phyloP scores from a whole-genome alignment of 2,888 invertebrate species.

The Ferdinandea cuprea region DNA sequence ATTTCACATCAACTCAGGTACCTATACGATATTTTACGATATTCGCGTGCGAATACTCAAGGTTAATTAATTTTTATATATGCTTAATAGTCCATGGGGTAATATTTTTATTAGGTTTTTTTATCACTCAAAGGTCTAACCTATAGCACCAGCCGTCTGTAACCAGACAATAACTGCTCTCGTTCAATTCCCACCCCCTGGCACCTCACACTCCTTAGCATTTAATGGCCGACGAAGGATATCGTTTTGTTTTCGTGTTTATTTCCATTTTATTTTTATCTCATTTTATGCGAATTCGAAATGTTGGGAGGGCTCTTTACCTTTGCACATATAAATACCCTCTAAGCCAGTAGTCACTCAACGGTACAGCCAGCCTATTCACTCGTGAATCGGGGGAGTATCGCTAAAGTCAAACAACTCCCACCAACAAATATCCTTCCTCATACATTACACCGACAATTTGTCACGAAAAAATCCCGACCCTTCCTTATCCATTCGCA shows the following conservation, averaged over 20 bases:
- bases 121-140: slow-evolving; percentile 3
- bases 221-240: slow-evolving; percentile 46
- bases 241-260: slow-evolving; percentile 60
- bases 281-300: slow-evolving; percentile 65
- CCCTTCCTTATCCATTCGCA: slow-evolving; percentile 26
- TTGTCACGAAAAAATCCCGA: slow-evolving; percentile 69
- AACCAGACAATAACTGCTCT: neutral
- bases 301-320: slow-evolving; percentile 65
- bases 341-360: slow-evolving; percentile 48
- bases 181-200: neutral
- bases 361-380: slow-evolving; percentile 37
- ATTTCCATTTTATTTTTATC: slow-evolving; percentile 65
- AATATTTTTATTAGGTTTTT: slow-evolving; percentile 39
- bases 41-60: slow-evolving; percentile 29
- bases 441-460: slow-evolving; percentile 68
- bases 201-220: slow-evolving; percentile 3
- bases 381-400: neutral
- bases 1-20: neutral
- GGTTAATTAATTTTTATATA: slow-evolving; percentile 64
- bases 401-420: slow-evolving; percentile 54
- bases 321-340: slow-evolving; percentile 58
- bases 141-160: slow-evolving; percentile 18
- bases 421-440: slow-evolving; percentile 20
- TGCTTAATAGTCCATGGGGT: slow-evolving; percentile 40
- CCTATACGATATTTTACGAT: slow-evolving; percentile 20